phyloP scores from a whole-genome alignment of 2,797 vertebrate species.

The Chaetophractus vellerosus region DNA sequence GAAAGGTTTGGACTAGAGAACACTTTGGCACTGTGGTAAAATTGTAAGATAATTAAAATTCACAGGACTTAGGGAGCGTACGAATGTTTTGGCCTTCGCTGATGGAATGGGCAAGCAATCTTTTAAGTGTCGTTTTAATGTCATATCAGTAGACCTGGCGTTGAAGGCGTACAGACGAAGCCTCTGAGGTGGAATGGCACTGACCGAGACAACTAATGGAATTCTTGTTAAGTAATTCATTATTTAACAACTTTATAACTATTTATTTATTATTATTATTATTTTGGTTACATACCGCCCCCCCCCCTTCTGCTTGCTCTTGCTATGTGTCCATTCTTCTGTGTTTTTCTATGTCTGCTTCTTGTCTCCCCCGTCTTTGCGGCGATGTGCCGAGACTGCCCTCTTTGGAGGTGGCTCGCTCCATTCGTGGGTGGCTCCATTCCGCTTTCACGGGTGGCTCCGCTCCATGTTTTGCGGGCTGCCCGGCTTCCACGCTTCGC shows the following conservation, averaged over 20 bases:
- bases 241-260: background rate
- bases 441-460: too few relatives aligned
- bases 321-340: too few relatives aligned
- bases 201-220: background rate
- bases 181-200: background rate
- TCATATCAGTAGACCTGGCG: background rate
- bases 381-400: too few relatives aligned
- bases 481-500: too few relatives aligned
- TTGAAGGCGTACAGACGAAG: background rate
- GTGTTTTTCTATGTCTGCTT: too few relatives aligned
- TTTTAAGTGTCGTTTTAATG: background rate
- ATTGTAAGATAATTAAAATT: constrained; percentile 41
- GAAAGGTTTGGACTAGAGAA: constrained; percentile 27
- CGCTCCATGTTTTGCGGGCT: too few relatives aligned
- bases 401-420: too few relatives aligned
- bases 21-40: constrained; percentile 1
- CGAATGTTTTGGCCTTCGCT: constrained; percentile 52
- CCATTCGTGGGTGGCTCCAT: too few relatives aligned
- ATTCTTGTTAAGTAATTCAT: background rate
- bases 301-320: too few relatives aligned
- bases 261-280: too few relatives aligned
- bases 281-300: too few relatives aligned
- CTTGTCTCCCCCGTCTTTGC: too few relatives aligned
- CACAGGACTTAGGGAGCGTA: background rate
- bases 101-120: background rate